Percentiles rank a stretch among this genome's conserved stretches.
Evolutionary conservation across 2,797 vertebrate species (phyloP).

Genomic region (Nyctalus aviator): DNA sequence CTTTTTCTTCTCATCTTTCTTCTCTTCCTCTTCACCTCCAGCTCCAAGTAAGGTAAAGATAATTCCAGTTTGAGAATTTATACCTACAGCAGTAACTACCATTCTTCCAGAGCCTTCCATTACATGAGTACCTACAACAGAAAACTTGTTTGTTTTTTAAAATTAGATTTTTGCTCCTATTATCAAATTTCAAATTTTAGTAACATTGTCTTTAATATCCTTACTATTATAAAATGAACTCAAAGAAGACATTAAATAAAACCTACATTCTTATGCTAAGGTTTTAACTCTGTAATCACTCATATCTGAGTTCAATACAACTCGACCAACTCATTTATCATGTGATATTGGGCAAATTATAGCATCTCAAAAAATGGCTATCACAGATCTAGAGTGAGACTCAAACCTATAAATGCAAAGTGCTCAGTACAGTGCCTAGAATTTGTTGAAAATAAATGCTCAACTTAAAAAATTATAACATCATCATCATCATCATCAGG

Average conservation of each 20-base stretch:
- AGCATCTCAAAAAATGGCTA: background rate
- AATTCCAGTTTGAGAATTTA: slow-evolving; percentile 99
- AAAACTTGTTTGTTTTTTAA: slow-evolving; percentile 19
- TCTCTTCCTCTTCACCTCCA: slow-evolving; percentile 91
- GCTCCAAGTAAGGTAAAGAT: slow-evolving; percentile 97
- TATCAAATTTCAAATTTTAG: background rate
- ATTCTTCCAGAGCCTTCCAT: slow-evolving; percentile 99
- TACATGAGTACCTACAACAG: slow-evolving; percentile 96
- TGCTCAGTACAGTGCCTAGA: background rate
- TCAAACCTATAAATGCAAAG: background rate
- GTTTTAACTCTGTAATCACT: background rate
- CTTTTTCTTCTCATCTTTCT: slow-evolving; percentile 92
- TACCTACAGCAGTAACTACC: slow-evolving; percentile 97
- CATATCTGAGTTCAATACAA: background rate
- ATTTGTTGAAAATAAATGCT: background rate
- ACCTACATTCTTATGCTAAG: background rate
- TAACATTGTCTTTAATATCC: background rate
- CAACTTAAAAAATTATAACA: slow-evolving; percentile 24
- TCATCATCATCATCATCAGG: background rate
- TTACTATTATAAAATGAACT: slow-evolving; percentile 1
- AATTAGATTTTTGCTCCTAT: background rate
- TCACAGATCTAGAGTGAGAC: background rate
- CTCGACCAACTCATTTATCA: background rate
- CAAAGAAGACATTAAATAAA: slow-evolving; percentile 48
- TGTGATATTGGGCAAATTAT: background rate